A percentile compares a stretch with the other conserved stretches of the same genome.
Evolutionary conservation across 1,140 invertebrate genomes (phyloP).

Genomic region (Muscidifurax raptorellus): DNA sequence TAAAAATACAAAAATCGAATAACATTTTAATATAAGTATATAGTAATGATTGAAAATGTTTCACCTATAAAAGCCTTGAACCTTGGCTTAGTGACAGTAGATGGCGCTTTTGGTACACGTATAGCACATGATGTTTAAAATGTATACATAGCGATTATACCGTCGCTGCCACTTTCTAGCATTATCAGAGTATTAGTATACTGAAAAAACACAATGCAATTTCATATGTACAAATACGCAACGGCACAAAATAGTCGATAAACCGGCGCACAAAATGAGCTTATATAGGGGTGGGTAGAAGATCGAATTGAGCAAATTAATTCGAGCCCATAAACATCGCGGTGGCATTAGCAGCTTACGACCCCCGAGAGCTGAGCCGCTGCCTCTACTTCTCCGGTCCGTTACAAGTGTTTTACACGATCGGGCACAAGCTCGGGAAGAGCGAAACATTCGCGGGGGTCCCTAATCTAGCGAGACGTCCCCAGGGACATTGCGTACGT

Average conservation of each 20-base stretch:
- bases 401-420: slow-evolving; percentile 74
- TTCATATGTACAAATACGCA: neutral
- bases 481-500: slow-evolving; percentile 64
- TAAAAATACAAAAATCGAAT: too few species aligned
- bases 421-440: slow-evolving; percentile 47
- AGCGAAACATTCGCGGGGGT: slow-evolving; percentile 63
- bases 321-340: slow-evolving; percentile 72
- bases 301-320: slow-evolving; percentile 72
- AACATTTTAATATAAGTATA: too few species aligned
- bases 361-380: slow-evolving; percentile 52
- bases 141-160: too few species aligned
- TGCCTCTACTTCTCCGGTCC: slow-evolving; percentile 9
- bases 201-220: neutral
- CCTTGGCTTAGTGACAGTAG: neutral
- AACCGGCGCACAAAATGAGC: neutral
- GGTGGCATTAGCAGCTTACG: slow-evolving; percentile 69
- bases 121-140: too few species aligned
- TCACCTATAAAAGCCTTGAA: neutral
- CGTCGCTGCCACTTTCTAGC: too few species aligned
- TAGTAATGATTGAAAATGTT: too few species aligned
- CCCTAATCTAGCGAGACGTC: slow-evolving; percentile 75
- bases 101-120: neutral
- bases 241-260: neutral
- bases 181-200: neutral
- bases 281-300: neutral